Evolutionary conservation across 2,888 invertebrate genomes (phyloP).

Genomic region (Epiperipatus broadwayi): DNA sequence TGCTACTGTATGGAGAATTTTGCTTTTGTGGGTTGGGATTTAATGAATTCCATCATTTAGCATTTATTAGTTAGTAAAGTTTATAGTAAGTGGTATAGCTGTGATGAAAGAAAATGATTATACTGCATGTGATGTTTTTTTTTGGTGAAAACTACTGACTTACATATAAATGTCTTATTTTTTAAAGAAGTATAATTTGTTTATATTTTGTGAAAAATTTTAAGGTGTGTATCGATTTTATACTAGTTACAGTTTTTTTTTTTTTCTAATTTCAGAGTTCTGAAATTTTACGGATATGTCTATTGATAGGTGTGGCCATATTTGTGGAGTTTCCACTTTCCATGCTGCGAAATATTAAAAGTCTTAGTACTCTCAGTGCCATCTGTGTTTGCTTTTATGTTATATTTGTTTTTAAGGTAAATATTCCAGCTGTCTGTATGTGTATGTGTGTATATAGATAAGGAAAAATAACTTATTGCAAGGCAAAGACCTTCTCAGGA

Average conservation of each 20-base stretch:
- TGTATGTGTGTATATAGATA: too few relatives aligned
- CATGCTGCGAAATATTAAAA: slow-evolving; percentile 67
- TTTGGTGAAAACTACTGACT: slow-evolving; percentile 27
- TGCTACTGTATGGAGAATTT: too few relatives aligned
- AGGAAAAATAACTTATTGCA: too few relatives aligned
- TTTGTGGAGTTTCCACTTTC: slow-evolving; percentile 70
- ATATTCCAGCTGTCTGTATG: too few relatives aligned
- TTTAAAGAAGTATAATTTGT: slow-evolving; percentile 1
- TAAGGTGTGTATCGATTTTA: slow-evolving; percentile 16
- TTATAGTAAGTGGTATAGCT: too few relatives aligned
- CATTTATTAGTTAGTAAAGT: too few relatives aligned
- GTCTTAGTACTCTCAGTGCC: slow-evolving; percentile 63
- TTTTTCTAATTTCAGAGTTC: slow-evolving; percentile 16
- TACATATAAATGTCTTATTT: slow-evolving; percentile 11
- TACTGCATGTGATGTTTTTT: too few relatives aligned
- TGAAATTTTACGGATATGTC: too few relatives aligned
- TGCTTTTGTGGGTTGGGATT: too few relatives aligned
- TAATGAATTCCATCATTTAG: too few relatives aligned
- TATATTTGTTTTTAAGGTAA: slow-evolving; percentile 65
- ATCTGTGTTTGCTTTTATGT: slow-evolving; percentile 80
- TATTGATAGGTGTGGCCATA: slow-evolving; percentile 28
- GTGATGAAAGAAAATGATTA: too few relatives aligned
- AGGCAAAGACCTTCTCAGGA: too few relatives aligned
- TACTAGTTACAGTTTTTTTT: background rate
- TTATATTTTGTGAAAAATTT: slow-evolving; percentile 18